Evolutionary conservation across 2,113 vertebrate genomes (phyloP).

Genomic region (Solenodon paradoxus): DNA sequence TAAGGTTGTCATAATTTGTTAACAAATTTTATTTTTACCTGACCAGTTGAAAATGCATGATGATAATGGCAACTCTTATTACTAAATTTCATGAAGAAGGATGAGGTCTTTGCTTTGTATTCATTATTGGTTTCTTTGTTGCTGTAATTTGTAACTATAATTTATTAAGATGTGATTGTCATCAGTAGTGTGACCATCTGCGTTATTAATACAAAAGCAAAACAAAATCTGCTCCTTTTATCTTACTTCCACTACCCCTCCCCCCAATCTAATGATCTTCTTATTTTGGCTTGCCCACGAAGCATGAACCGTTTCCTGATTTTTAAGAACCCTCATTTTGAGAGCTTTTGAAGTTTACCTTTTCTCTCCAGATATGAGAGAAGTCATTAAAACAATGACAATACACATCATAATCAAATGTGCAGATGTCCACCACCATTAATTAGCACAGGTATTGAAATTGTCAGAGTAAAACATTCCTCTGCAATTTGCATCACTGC

Average conservation of each 20-base stretch:
- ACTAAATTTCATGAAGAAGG: conserved; percentile 70
- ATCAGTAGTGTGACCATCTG: conserved; percentile 58
- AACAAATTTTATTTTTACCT: conserved; percentile 78
- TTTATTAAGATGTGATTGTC: conserved; percentile 68
- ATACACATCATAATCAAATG: conserved; percentile 62
- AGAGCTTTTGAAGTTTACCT: conserved; percentile 32
- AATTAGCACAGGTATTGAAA: conserved; percentile 65
- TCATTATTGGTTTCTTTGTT: conserved; percentile 61
- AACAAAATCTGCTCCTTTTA: conserved; percentile 64
- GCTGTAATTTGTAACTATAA: conserved; percentile 33
- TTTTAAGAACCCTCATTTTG: conserved; percentile 32
- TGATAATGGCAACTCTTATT: conserved; percentile 63
- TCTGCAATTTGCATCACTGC: neutral
- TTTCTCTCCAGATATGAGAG: conserved; percentile 27
- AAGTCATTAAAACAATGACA: conserved; percentile 57
- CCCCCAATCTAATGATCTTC: neutral
- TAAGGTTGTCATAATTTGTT: conserved; percentile 67
- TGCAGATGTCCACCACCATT: conserved; percentile 52
- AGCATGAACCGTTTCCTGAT: neutral
- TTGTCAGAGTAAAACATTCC: conserved; percentile 39
- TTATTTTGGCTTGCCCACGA: conserved; percentile 21
- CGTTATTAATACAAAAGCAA: conserved; percentile 58
- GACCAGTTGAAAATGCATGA: conserved; percentile 61
- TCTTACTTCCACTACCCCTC: neutral
- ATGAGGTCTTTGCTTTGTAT: neutral